phyloP scores from a whole-genome alignment of 2,113 vertebrate species.

The Lamprotornis superbus region DNA sequence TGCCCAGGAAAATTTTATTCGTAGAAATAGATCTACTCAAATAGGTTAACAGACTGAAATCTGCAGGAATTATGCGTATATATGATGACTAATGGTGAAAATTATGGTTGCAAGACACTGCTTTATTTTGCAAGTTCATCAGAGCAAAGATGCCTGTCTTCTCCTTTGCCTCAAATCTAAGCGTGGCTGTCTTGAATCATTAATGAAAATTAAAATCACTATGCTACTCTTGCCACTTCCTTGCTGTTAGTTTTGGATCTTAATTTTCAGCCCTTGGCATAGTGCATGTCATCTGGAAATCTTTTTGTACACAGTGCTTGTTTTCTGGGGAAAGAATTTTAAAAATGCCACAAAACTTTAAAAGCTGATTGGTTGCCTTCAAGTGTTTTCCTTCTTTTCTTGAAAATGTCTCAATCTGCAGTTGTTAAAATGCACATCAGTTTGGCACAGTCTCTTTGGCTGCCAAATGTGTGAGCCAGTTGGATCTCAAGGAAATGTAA shows the following conservation, averaged over 20 bases:
- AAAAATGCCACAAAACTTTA: constrained; percentile 2
- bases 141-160: neutral
- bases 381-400: neutral
- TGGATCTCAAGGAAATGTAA: constrained; percentile 1
- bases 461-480: constrained; percentile 1
- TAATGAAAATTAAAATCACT: neutral
- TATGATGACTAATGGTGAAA: neutral
- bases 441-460: neutral
- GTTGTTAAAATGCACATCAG: neutral
- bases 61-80: neutral
- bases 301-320: neutral
- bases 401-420: neutral
- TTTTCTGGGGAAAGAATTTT: neutral
- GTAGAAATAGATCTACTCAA: neutral
- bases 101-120: neutral
- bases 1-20: neutral
- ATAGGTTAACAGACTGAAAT: neutral
- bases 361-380: neutral
- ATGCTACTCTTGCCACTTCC: neutral
- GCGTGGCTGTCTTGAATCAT: neutral
- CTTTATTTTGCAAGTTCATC: neutral
- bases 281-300: neutral
- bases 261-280: neutral
- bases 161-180: neutral
- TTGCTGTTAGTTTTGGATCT: neutral